These are phyloP conservation scores for Junonia oenone DNA, from an alignment of 2,888 invertebrate genomes.

Conservation along the genomic window DNA sequence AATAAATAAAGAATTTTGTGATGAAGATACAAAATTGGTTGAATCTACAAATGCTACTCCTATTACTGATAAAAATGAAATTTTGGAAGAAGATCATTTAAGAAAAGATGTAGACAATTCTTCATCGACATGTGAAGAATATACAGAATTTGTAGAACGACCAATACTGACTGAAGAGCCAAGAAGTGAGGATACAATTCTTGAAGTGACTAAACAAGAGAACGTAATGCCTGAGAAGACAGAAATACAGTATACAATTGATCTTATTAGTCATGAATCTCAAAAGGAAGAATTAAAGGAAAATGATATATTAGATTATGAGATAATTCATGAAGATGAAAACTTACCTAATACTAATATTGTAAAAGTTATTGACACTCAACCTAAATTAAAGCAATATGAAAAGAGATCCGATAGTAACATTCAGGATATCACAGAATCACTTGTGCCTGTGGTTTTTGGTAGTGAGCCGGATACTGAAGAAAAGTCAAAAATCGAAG, in stretches of 20 bases:
- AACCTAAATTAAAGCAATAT: not conserved
- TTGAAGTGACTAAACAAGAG: conserved; percentile 16
- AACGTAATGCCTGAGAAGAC: conserved; percentile 9
- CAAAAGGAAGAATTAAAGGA: not conserved
- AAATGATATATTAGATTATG: not conserved
- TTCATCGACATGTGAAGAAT: not conserved
- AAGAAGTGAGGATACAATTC: conserved; percentile 6
- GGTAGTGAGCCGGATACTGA: conserved; percentile 42
- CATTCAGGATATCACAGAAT: conserved; percentile 31
- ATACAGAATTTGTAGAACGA: not conserved
- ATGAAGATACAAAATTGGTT: not conserved
- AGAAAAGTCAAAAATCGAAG: conserved; percentile 32
- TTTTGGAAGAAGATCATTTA: not conserved
- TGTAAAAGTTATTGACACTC: not conserved
- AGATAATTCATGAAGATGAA: not conserved
- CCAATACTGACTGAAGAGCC: not conserved
- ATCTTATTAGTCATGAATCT: conserved; percentile 9
- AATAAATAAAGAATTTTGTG: not conserved
- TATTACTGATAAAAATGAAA: no score
- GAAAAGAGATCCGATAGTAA: conserved; percentile 1
- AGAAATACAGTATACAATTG: conserved; percentile 12
- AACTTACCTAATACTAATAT: not conserved
- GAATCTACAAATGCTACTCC: not conserved
- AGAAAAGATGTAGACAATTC: not conserved
- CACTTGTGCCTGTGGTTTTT: conserved; percentile 52